phyloP scores from a whole-genome alignment of 1,140 invertebrate species.

The Onthophagus taurus region DNA sequence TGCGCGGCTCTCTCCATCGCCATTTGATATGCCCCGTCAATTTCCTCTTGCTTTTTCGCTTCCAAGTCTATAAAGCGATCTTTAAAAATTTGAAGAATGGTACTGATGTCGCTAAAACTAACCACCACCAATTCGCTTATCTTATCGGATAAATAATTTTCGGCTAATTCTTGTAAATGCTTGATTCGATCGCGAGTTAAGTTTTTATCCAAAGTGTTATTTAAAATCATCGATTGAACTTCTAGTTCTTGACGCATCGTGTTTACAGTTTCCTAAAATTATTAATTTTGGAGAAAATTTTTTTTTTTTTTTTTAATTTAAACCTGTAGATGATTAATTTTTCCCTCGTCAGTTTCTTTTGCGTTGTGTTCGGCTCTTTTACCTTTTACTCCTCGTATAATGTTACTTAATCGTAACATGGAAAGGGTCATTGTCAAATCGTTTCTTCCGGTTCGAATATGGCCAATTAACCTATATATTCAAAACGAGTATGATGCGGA shows the following conservation, averaged over 20 bases:
- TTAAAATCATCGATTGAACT: constrained; percentile 23
- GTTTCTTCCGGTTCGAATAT: constrained; percentile 20
- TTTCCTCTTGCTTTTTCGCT: constrained; percentile 9
- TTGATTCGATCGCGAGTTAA: constrained; percentile 19
- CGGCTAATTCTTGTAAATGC: constrained; percentile 20
- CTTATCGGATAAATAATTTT: constrained; percentile 21
- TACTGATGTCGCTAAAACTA: constrained; percentile 21
- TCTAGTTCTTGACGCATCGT: constrained; percentile 19
- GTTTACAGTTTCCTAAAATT: constrained; percentile 18
- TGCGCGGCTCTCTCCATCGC: background rate
- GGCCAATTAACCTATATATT: constrained; percentile 26
- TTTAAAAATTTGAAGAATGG: constrained; percentile 23
- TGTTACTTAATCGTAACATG: constrained; percentile 25
- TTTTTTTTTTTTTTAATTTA: background rate
- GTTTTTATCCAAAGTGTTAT: constrained; percentile 21
- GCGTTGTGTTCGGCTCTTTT: constrained; percentile 10
- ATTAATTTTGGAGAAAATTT: background rate
- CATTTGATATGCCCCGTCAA: background rate
- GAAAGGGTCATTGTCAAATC: constrained; percentile 23
- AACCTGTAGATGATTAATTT: constrained; percentile 19
- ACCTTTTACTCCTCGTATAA: constrained; percentile 21
- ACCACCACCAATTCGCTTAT: constrained; percentile 22
- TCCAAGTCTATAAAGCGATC: constrained; percentile 17
- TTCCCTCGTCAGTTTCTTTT: constrained; percentile 15
- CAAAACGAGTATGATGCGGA: no score